Base-by-base conservation (phyloP, 2,113 vertebrate genomes). In the Gavialis gangeticus region DNA sequence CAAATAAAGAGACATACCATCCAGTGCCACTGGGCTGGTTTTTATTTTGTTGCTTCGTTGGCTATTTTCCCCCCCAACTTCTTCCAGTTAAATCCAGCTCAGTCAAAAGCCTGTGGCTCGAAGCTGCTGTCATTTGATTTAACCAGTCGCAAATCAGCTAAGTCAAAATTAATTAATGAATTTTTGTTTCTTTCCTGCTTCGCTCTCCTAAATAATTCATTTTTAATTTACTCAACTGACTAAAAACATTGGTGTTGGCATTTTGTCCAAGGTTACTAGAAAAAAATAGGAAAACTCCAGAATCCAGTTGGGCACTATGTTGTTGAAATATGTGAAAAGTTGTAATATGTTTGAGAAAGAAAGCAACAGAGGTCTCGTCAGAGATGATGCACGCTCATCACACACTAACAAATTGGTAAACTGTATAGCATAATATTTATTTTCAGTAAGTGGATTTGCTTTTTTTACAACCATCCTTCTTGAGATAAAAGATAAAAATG, bases 161-260 rank as follows among this genome's bases (percentile, higher is more conserved):
- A 94, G 93, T 97, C 94, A 96, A 87, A 95, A 96, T 96, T 95
- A 96, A 93, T 96, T 96, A 95, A 95, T 93, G 87, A 95, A 93
- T 92, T 94, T 12, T 27, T 85, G 27, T 83, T 96, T 87, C 28
- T 64, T 94, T 87, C 69, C 63, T 94, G 82, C 79, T 85, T 64
- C 92, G 55, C 69, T 94, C 91, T 94, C 88, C 93, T 85, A 89
- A 95, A 90, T 95, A 96, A 93, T 95, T 96, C 60, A 0, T n/a
- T 92, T 96, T 95, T 94, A 94, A 96, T 96, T 94, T 95, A 86
- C 34, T 93, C 75, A 58, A 79, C 79, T 10, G 58, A 76, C 30
- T 90, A 79, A 91, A 96, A 94, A 66, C 84, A 96, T 95, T 95
- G 73, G 69, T 57, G 54, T 85, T 95, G 93, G 91, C 84, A 28